These are phyloP conservation scores for Lophochroa leadbeateri DNA, from an alignment of 2,113 vertebrate genomes.

Conservation along the genomic window DNA sequence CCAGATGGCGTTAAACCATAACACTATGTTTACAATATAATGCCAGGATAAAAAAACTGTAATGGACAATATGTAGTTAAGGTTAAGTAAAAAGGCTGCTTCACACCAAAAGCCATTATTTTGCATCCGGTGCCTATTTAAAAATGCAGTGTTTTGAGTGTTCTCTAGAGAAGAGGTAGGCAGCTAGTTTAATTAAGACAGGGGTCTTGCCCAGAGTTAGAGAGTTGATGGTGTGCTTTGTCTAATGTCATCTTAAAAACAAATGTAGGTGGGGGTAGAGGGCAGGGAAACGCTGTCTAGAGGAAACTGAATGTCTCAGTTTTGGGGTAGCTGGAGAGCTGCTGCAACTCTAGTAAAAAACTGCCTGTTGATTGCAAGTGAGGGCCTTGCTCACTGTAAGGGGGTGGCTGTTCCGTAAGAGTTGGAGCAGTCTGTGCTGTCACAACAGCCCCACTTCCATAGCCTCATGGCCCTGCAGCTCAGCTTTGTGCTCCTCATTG, in stretches of 20 bases:
- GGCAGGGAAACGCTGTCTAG: rapidly evolving
- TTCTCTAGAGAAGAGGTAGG: neutral
- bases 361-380: too few species aligned
- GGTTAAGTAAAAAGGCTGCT: neutral
- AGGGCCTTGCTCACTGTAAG: rapidly evolving
- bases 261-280: neutral
- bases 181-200: rapidly evolving
- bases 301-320: neutral
- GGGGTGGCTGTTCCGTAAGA: rapidly evolving
- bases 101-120: neutral
- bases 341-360: neutral
- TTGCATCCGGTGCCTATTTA: neutral
- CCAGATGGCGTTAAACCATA: neutral
- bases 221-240: neutral
- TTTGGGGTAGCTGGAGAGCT: neutral
- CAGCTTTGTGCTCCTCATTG: rapidly evolving
- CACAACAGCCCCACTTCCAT: rapidly evolving
- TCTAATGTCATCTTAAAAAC: neutral
- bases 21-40: neutral
- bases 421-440: rapidly evolving
- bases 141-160: neutral
- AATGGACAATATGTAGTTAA: neutral
- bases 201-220: rapidly evolving
- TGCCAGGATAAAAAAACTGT: neutral
- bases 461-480: rapidly evolving